phyloP scores from a whole-genome alignment of 92 coral and sea anemone species.

The Epizoanthus ramosus region DNA sequence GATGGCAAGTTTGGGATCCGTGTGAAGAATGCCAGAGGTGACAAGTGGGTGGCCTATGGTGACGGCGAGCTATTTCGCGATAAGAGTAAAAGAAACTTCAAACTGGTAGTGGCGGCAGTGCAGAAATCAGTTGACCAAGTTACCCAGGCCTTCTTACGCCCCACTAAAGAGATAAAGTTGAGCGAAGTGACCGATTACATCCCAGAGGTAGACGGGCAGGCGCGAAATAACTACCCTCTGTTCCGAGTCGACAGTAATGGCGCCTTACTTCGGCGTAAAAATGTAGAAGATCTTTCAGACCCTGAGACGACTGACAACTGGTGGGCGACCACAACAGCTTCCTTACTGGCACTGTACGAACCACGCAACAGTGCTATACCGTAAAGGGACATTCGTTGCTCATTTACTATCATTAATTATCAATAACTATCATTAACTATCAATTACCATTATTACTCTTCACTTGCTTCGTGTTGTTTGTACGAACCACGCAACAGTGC shows the following conservation, averaged over 20 bases:
- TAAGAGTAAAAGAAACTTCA: constrained; percentile 42
- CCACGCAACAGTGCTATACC: no score
- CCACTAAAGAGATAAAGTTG: not conserved
- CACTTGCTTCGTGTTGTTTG: no score
- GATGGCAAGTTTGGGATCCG: constrained; percentile 74
- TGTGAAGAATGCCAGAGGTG: constrained; percentile 66
- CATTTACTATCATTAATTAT: no score
- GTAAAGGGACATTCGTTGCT: no score
- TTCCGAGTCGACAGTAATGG: constrained; percentile 56
- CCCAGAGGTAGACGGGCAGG: constrained; percentile 60
- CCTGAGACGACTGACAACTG: constrained; percentile 53
- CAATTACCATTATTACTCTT: no score
- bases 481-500: no score
- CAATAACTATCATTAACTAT: no score
- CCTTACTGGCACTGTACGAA: no score
- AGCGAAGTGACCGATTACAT: constrained; percentile 20
- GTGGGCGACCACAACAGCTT: constrained; percentile 46
- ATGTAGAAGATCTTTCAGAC: constrained; percentile 57
- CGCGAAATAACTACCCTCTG: constrained; percentile 69
- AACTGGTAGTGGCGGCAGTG: constrained; percentile 52
- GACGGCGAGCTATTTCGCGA: constrained; percentile 65
- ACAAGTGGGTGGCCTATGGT: constrained; percentile 79
- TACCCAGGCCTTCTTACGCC: constrained; percentile 44
- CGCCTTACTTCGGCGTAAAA: constrained; percentile 57
- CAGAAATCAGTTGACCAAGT: constrained; percentile 23